Evolutionary conservation across 1,140 invertebrate species (phyloP).

Genomic region (Halictus rubicundus): DNA sequence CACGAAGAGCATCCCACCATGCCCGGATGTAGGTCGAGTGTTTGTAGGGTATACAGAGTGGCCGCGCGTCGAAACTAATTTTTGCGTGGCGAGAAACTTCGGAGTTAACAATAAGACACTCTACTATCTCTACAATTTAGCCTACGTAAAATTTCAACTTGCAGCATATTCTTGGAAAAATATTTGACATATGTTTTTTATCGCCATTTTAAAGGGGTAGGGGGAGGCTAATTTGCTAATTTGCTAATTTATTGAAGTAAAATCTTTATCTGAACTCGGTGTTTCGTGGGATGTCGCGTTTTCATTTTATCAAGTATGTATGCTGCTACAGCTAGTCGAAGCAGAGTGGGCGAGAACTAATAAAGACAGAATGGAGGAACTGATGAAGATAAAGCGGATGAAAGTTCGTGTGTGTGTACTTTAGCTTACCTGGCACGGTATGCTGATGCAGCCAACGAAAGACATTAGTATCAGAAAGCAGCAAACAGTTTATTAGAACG

Average conservation of each 20-base stretch:
- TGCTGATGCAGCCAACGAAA: not conserved
- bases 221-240: too few species aligned
- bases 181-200: too few species aligned
- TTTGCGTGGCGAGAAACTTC: not conserved
- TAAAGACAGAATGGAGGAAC: conserved; percentile 3
- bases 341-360: not conserved
- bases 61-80: not conserved
- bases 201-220: too few species aligned
- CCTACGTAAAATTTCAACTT: too few species aligned
- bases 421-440: not conserved
- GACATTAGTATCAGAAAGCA: not conserved
- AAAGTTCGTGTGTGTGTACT: not conserved
- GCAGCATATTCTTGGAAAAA: too few species aligned
- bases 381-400: not conserved
- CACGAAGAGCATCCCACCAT: conserved; percentile 17
- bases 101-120: too few species aligned
- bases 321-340: not conserved
- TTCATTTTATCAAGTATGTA: too few species aligned
- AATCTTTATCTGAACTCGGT: accelerated
- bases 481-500: too few species aligned
- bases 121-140: too few species aligned
- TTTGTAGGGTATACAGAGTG: not conserved
- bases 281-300: too few species aligned
- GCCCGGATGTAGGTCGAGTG: not conserved
- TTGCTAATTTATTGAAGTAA: too few species aligned